Conservation (phyloP, 2,113 vertebrate species). For the Festucalex cinctus region DNA sequence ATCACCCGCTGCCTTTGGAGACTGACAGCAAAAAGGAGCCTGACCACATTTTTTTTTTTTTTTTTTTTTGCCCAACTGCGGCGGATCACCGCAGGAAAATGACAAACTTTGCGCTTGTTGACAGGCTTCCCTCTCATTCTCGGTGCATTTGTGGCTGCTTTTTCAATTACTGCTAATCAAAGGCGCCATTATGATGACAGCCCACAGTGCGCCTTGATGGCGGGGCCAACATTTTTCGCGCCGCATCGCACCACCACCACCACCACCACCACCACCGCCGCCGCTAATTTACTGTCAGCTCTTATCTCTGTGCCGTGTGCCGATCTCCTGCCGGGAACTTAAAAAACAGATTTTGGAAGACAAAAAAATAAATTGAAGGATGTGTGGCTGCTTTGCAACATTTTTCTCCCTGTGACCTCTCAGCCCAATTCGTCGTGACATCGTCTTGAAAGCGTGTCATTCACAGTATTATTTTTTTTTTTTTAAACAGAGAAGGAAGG, state of each 20-base stretch:
- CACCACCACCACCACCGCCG: too few species aligned
- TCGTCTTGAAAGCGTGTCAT: too few species aligned
- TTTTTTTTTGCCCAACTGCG: neutral
- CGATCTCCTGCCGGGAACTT: neutral
- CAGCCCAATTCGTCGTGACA: too few species aligned
- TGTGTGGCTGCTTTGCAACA: too few species aligned
- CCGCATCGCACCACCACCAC: constrained; percentile 74
- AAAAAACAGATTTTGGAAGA: neutral
- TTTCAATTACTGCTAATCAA: constrained; percentile 69
- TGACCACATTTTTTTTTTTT: neutral
- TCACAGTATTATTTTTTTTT: too few species aligned
- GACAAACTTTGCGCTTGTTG: neutral
- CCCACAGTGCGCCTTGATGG: constrained; percentile 64
- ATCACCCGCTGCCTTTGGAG: neutral
- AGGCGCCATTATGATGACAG: constrained; percentile 63
- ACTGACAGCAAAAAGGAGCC: neutral
- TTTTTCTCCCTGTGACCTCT: too few species aligned
- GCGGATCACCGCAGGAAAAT: neutral
- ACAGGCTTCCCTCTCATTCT: neutral
- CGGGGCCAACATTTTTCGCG: constrained; percentile 66
- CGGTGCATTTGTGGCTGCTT: constrained; percentile 49
- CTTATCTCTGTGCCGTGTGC: constrained; percentile 33
- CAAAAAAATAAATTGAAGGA: neutral
- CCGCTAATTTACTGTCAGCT: constrained; percentile 80
- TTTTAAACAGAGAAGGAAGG: too few species aligned